These are phyloP conservation scores for Drosophila equinoxialis DNA, from an alignment of 1,140 invertebrate genomes.

Conservation along the genomic window DNA sequence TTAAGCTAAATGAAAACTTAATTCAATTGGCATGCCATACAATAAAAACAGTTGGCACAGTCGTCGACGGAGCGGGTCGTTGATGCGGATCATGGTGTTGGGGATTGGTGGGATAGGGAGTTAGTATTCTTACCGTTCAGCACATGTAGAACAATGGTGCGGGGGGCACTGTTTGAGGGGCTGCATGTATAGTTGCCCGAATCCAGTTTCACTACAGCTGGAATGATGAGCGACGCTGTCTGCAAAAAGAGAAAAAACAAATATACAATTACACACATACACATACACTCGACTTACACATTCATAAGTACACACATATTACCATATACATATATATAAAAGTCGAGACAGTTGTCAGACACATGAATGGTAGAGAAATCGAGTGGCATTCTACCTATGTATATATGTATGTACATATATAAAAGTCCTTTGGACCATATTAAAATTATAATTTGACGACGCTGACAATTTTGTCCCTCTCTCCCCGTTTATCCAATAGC, in stretches of 20 bases:
- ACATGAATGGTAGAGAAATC: not conserved
- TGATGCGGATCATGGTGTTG: not conserved
- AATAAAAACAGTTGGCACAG: slow-evolving; percentile 61
- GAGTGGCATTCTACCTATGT: slow-evolving; percentile 20
- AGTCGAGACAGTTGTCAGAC: slow-evolving; percentile 62
- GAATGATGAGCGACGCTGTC: slow-evolving; percentile 82
- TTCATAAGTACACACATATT: slow-evolving; percentile 20
- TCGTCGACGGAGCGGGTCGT: not conserved
- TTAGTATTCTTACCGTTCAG: slow-evolving; percentile 74
- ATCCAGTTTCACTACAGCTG: slow-evolving; percentile 80
- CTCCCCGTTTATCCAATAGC: not conserved
- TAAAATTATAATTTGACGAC: slow-evolving; percentile 72
- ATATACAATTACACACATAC: not conserved
- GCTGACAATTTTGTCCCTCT: slow-evolving; percentile 53
- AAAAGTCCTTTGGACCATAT: slow-evolving; percentile 27
- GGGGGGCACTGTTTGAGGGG: slow-evolving; percentile 81
- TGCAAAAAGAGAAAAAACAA: slow-evolving; percentile 46
- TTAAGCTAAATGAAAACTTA: slow-evolving; percentile 82
- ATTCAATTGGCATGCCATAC: slow-evolving; percentile 72
- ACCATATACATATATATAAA: slow-evolving; percentile 35
- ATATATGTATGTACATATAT: not conserved
- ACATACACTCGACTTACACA: slow-evolving; percentile 21
- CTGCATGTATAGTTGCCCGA: slow-evolving; percentile 83
- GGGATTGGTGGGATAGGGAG: not conserved
- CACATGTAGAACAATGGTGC: slow-evolving; percentile 80